Conservation (phyloP, 2,888 invertebrate species). For the Idaea biselata region DNA sequence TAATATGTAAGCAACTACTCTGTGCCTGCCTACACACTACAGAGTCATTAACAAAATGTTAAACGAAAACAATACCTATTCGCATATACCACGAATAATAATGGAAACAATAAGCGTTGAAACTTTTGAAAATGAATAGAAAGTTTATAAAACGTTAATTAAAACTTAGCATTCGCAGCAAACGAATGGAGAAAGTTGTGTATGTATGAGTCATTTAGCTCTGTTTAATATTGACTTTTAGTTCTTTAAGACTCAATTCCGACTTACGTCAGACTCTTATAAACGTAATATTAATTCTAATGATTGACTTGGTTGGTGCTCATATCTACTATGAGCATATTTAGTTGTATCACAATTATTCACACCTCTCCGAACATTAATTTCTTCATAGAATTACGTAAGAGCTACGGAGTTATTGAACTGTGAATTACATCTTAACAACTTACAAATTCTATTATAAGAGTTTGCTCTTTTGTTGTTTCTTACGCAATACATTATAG, state of each 20-base stretch:
- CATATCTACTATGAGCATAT: background rate
- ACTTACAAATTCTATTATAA: background rate
- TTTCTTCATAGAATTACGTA: background rate
- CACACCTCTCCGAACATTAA: background rate
- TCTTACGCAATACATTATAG: background rate
- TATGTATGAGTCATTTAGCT: slow-evolving; percentile 40
- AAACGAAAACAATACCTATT: background rate
- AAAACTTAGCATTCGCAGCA: slow-evolving; percentile 57
- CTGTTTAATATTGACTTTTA: slow-evolving; percentile 47
- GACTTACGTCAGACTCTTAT: slow-evolving; percentile 38
- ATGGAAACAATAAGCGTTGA: slow-evolving; percentile 44
- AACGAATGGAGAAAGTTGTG: slow-evolving; percentile 42
- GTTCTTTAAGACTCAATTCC: slow-evolving; percentile 32
- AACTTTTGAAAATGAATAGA: slow-evolving; percentile 55
- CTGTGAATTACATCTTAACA: background rate
- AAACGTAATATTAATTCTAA: slow-evolving; percentile 29
- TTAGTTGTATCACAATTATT: background rate
- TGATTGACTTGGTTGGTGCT: slow-evolving; percentile 15
- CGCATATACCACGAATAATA: slow-evolving; percentile 14
- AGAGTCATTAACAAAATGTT: background rate
- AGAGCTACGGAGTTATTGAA: background rate
- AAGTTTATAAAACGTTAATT: slow-evolving; percentile 66
- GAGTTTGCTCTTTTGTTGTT: background rate
- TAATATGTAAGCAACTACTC: background rate
- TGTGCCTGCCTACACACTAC: background rate